A percentile compares a stretch with the other conserved stretches of the same genome.
Conservation (phyloP, 2,113 vertebrate genomes). For the Labeo rohita region DNA sequence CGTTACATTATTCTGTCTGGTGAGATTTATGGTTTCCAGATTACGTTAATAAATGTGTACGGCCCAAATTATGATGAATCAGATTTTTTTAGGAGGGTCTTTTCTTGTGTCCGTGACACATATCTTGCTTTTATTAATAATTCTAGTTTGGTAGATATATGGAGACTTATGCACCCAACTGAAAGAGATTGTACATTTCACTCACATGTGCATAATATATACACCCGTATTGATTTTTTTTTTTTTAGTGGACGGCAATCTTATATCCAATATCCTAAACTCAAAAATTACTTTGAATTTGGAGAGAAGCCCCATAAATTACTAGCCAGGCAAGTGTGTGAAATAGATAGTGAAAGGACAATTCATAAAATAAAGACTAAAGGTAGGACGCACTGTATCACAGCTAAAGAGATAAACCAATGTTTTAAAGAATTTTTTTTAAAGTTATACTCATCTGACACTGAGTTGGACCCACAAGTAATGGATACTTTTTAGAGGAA, state of each 20-base stretch:
- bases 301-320: conserved; percentile 9
- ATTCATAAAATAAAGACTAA: conserved; percentile 4
- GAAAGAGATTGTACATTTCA: no score
- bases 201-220: no score
- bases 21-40: no score
- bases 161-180: neutral
- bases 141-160: neutral
- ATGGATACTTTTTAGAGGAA: neutral
- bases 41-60: no score
- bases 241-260: neutral
- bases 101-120: no score
- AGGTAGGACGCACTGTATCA: neutral
- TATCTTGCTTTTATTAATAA: no score
- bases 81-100: no score
- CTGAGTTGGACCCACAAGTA: neutral
- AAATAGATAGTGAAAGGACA: conserved; percentile 13
- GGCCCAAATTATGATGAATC: no score
- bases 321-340: neutral
- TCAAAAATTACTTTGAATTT: conserved; percentile 4
- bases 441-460: neutral
- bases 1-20: neutral
- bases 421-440: neutral
- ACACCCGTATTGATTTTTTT: no score
- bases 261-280: neutral
- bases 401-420: neutral